These are phyloP conservation scores for Premnoplex brunnescens DNA, from an alignment of 2,797 vertebrate genomes.

Conservation along the genomic window DNA sequence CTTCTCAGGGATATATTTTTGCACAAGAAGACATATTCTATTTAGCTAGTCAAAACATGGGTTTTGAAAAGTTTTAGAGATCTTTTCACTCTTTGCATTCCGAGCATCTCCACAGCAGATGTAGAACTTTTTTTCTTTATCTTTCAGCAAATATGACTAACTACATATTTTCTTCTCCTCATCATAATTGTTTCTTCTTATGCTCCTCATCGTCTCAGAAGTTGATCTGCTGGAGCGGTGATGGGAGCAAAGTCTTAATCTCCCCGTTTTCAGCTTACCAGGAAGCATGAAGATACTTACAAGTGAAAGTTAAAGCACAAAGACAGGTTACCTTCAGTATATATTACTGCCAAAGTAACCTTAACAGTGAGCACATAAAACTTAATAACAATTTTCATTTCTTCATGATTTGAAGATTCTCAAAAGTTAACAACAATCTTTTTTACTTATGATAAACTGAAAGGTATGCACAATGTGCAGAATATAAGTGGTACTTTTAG, in stretches of 20 bases:
- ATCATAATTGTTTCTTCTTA: neutral
- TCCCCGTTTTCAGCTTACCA: neutral
- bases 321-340: neutral
- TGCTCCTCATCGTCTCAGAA: neutral
- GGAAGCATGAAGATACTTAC: neutral
- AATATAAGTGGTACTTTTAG: neutral
- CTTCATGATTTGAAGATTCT: neutral
- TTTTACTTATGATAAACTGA: neutral
- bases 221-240: neutral
- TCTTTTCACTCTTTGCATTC: neutral
- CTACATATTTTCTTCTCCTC: neutral
- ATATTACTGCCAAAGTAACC: neutral
- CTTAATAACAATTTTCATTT: neutral
- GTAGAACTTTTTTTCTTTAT: neutral
- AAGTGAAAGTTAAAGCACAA: neutral
- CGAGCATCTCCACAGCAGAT: neutral
- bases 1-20: neutral
- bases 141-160: neutral
- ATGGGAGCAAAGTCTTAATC: neutral
- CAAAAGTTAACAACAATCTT: neutral
- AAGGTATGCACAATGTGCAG: neutral
- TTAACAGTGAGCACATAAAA: neutral
- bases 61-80: neutral
- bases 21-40: neutral
- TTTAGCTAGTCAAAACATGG: neutral